Evolutionary conservation across 2,888 invertebrate species (phyloP), one percentile per base, ranked within the genome.

Genomic region (Microctonus aethiopoides): DNA sequence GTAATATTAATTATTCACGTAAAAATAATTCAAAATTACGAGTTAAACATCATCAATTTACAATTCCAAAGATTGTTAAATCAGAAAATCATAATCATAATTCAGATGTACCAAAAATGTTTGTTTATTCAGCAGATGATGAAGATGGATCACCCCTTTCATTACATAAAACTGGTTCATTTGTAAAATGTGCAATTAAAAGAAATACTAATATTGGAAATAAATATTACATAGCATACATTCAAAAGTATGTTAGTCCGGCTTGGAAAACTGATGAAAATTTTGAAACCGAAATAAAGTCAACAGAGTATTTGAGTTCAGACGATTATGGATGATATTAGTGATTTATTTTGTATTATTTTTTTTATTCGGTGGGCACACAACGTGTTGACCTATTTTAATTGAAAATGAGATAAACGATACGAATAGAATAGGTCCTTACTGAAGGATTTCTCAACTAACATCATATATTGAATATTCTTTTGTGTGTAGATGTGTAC

Each of bases 111-210:
- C 75, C 73, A 39, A 79, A 77, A 57, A 79, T 83, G 63, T 61
- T 81, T 1, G 75, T 83, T n/a, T 83, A 79, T 71, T 83, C 84
- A 9, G 81, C 83, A 0, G 65, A 75, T 7, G 80, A 77, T 0
- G 77, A 79, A 3, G 13, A 39, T 3, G 81, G 82, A 10, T 73
- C 76, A 5, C 83, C 84, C 0, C 59, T 84, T 57, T 77, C 78
- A 0, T 79, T 83, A 1, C 67, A 76, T 41, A 83, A 82, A 66
- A 78, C 74, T 16, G 79, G 78, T 4, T 84, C 84, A 32, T 80
- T 78, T 54, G 77, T 84, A 46, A 77, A 77, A 20, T 81, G 81
- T 26, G 74, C 72, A 32, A 74, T 80, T 6, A 71, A 69, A 16
- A 79, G 80, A 2, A 75, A 80, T 36, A 57, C 46, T 4, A 24